phyloP scores from a whole-genome alignment of 2,113 vertebrate species.

The Bostrychus sinensis region DNA sequence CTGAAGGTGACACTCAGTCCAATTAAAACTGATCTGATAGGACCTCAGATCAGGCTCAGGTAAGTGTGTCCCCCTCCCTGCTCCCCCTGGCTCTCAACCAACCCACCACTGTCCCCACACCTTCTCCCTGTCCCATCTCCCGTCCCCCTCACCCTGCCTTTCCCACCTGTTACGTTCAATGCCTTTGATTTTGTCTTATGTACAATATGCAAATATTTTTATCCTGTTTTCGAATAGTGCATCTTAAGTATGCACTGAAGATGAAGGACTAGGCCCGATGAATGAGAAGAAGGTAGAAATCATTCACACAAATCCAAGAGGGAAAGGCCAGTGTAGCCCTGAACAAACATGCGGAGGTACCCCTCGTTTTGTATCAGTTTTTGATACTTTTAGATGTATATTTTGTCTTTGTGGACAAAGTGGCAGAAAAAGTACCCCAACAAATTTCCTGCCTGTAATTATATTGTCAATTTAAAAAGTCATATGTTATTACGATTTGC shows the following conservation, averaged over 20 bases:
- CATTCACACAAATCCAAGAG: slow-evolving; percentile 92
- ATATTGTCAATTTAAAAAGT: slow-evolving; percentile 20
- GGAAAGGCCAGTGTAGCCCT: slow-evolving; percentile 99
- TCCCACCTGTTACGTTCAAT: slow-evolving; percentile 84
- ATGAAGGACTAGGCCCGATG: slow-evolving; percentile 94
- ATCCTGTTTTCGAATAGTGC: slow-evolving; percentile 97
- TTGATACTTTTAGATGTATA: slow-evolving; percentile 70
- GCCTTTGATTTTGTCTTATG: slow-evolving; percentile 78
- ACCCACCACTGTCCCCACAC: slow-evolving; percentile 64
- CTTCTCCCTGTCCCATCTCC: slow-evolving; percentile 75
- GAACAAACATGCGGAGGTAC: slow-evolving; percentile 98
- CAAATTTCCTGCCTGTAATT: slow-evolving; percentile 45
- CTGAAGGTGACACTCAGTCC: slow-evolving; percentile 99
- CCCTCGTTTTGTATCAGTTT: slow-evolving; percentile 90
- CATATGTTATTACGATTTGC: slow-evolving; percentile 40
- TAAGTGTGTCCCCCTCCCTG: slow-evolving; percentile 92
- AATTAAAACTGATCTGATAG: slow-evolving; percentile 99
- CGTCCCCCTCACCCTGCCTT: slow-evolving; percentile 78
- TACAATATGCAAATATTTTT: slow-evolving; percentile 75
- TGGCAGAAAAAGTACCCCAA: slow-evolving; percentile 45
- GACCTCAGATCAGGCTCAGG: slow-evolving; percentile 99
- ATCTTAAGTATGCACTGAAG: slow-evolving; percentile 99
- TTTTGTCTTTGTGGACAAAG: slow-evolving; percentile 69
- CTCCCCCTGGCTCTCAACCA: slow-evolving; percentile 83
- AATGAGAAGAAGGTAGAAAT: slow-evolving; percentile 91